Evolutionary conservation across 2,888 invertebrate species (phyloP).

Genomic region (Drosophila parthenogenetica): DNA sequence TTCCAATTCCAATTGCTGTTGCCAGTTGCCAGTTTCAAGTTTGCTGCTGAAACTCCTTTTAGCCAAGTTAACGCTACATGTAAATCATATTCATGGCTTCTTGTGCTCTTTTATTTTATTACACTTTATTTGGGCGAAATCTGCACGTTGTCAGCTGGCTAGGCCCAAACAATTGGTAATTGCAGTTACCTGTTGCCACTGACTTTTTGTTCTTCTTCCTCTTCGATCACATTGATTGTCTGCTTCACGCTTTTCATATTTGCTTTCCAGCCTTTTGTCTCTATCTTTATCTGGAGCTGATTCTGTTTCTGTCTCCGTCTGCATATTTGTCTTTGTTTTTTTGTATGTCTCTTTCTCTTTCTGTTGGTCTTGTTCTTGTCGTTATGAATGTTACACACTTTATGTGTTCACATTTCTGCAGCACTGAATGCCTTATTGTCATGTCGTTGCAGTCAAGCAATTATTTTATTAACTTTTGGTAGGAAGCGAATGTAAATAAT

Average conservation of each 20-base stretch:
- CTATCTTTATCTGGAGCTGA: slow-evolving; percentile 2
- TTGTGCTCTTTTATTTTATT: slow-evolving; percentile 56
- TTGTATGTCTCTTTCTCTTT: slow-evolving; percentile 1
- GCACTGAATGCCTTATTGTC: slow-evolving; percentile 33
- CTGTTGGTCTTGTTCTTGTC: slow-evolving; percentile 11
- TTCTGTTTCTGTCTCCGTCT: slow-evolving; percentile 3
- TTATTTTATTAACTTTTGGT: slow-evolving; percentile 61
- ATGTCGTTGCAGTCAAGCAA: slow-evolving; percentile 37
- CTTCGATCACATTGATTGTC: slow-evolving; percentile 59
- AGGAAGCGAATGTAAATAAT: slow-evolving; percentile 25
- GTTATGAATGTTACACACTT: slow-evolving; percentile 17
- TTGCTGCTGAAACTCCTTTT: slow-evolving; percentile 30
- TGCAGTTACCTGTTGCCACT: slow-evolving; percentile 68
- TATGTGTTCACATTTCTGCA: slow-evolving; percentile 43
- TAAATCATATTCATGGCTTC: slow-evolving; percentile 70
- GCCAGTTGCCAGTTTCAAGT: slow-evolving; percentile 9
- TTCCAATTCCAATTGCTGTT: slow-evolving; percentile 50
- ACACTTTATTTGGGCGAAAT: slow-evolving; percentile 62
- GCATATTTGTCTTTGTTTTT: neutral
- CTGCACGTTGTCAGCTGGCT: slow-evolving; percentile 30
- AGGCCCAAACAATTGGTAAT: slow-evolving; percentile 62
- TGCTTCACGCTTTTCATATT: slow-evolving; percentile 73
- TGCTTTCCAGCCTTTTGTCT: slow-evolving; percentile 3
- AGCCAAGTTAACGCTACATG: slow-evolving; percentile 58
- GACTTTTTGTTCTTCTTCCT: slow-evolving; percentile 25